Base-by-base conservation (phyloP, 2,113 vertebrate species). In the Rhinoderma darwinii region DNA sequence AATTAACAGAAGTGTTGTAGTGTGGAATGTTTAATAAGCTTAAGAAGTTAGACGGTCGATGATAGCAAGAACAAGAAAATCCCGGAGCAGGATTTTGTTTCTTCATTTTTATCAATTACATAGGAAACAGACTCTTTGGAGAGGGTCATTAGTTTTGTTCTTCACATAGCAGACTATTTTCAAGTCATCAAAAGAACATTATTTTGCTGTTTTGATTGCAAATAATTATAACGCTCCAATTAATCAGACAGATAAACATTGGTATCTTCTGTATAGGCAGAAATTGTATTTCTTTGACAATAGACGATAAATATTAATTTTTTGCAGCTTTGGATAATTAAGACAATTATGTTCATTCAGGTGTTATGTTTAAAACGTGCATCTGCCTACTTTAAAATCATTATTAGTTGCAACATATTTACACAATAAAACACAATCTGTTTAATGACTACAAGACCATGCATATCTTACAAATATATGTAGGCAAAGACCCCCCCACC, bases 121-220 rank as follows among this genome's bases (percentile, higher is more conserved):
- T 63, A 61, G 78, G 17, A 43, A 50, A 39, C 47, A 72, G 44
- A 83, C 47, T 37, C 32, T 37, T 39, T 27, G 20, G 44, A 51
- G 43, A 44, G 63, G 82, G 66, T 83, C 61, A 83, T 83, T 83
- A 72, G 43, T 70, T 83, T 83, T 83, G 11, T 82, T 41, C 56
- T 66, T 27, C 37, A 20, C 25, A 61, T 39, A 61, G 51, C 32
- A 59, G 35, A 15, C 78, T 27, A 18, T 81, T 78, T 54, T 35
- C 27, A 54, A 82, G 56, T 44, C 79, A 66, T 82, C 39, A 61
- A 35, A 54, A 63, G 14, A 82, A 51, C 20, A 51, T 50, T 68
- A 43, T 20, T 47, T 83, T 83, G 8, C 9, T 51, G 17, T 51
- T 83, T 35, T 83, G 30, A 50, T 72, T 83, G 41, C 61, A 83